phyloP scores from a whole-genome alignment of 2,888 invertebrate genomes.

The Antheraea assamensis region DNA sequence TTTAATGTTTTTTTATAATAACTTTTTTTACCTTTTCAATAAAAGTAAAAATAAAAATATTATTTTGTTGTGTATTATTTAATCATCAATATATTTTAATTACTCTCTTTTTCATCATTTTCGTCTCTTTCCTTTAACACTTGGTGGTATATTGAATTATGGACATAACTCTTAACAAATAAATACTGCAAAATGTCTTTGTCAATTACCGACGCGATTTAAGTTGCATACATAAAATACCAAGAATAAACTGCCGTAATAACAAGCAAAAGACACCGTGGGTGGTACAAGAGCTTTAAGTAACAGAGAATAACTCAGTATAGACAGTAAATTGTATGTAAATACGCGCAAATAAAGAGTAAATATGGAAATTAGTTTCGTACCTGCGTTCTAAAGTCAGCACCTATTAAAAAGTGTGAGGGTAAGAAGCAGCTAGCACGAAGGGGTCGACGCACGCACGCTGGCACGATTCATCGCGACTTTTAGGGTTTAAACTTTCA shows the following conservation, averaged over 20 bases:
- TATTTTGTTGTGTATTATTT: too few species aligned
- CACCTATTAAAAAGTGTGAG: slow-evolving; percentile 55
- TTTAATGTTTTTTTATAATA: neutral
- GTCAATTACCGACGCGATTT: neutral
- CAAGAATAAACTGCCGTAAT: slow-evolving; percentile 9
- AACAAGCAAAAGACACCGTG: slow-evolving; percentile 32
- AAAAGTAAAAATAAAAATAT: slow-evolving; percentile 32
- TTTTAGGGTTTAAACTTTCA: too few species aligned
- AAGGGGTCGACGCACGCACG: neutral
- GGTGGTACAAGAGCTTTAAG: slow-evolving; percentile 31
- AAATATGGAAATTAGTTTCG: slow-evolving; percentile 29
- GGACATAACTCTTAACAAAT: neutral
- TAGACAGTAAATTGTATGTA: slow-evolving; percentile 33
- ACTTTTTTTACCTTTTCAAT: too few species aligned
- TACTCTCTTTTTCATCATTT: neutral
- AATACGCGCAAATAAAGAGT: slow-evolving; percentile 36
- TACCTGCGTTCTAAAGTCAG: slow-evolving; percentile 43
- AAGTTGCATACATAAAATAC: neutral
- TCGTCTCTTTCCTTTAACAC: neutral
- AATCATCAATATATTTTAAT: slow-evolving; percentile 9
- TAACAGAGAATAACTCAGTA: slow-evolving; percentile 40
- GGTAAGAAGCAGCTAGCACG: slow-evolving; percentile 48
- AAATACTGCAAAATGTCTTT: neutral
- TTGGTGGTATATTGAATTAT: neutral
- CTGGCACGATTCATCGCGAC: neutral